Base-by-base conservation (phyloP, 2,797 vertebrate genomes). In the Ctenosaura bakeri region DNA sequence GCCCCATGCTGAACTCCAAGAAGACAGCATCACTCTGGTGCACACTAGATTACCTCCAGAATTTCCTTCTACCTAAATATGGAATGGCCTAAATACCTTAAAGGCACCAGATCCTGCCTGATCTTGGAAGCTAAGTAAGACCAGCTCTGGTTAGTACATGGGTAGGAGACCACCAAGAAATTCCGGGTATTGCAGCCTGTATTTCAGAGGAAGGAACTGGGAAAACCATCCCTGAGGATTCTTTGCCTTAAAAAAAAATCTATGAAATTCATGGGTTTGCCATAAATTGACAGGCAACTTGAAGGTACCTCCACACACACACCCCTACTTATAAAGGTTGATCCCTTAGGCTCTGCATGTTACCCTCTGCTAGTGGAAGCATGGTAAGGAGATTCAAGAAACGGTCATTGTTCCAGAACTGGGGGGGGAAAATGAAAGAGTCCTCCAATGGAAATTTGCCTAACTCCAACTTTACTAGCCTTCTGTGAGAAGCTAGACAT, bases 1-100 rank as follows among this genome's bases (percentile, higher is more conserved):
- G 2, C n/a, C 42, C 83, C 78, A 84, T 92, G 83, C 59, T 82
- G 79, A 81, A 35, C 35, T n/a, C n/a, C 69, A 79, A 32, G 46
- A 38, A 56, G 35, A n/a, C 8, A 14, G 32, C 13, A n/a, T 2
- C n/a, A 18, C 16, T 73, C 50, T 32, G 16, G 32, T 2, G 6
- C 6, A 16, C 26, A 82, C 50, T 13, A 64, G 12, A 52, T 35
- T 46, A 62, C 35, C 7, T 35, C 56, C 66, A 77, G 8, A 66
- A 46, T 26, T 22, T 18, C 4, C 22, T 89, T 54, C 10, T 1
- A 69, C 38, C 12, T 26, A 9, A 50, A 66, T 24, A 76, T 32
- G n/a, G 26, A 69, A 29, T 9, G 26, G 66, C 66, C 29, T 69
- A 69, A 32, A 69, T 69, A 32, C 66, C 3, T 8, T 24, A 69